phyloP scores from a whole-genome alignment of 2,888 invertebrate genomes.

The Agonum fuliginosum region DNA sequence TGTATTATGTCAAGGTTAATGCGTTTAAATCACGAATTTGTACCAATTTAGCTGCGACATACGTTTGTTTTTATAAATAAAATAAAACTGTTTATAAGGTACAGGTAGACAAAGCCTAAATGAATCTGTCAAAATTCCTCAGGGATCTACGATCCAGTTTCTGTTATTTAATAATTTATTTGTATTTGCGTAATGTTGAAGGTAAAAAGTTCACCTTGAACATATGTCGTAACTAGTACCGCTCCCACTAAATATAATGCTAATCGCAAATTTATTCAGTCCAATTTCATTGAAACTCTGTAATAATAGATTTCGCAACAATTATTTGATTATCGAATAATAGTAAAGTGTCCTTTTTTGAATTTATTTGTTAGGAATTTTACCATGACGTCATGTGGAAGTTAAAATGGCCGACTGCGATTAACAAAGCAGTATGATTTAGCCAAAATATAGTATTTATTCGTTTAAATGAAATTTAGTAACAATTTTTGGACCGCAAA shows the following conservation, averaged over 20 bases:
- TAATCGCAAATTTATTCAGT: too few species aligned
- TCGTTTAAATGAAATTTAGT: constrained; percentile 47
- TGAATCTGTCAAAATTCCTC: too few species aligned
- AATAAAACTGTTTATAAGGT: too few species aligned
- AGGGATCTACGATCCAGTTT: too few species aligned
- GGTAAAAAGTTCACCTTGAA: constrained; percentile 31
- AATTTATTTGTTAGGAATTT: background rate
- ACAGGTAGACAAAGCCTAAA: too few species aligned
- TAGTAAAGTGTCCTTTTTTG: background rate
- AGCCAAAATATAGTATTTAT: constrained; percentile 40
- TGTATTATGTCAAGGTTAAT: too few species aligned
- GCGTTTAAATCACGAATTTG: too few species aligned
- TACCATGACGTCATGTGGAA: constrained; percentile 32
- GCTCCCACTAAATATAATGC: background rate
- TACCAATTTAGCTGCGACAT: too few species aligned
- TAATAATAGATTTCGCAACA: background rate
- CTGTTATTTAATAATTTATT: too few species aligned
- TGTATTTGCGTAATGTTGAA: background rate
- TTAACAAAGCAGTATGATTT: constrained; percentile 34
- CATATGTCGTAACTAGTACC: background rate
- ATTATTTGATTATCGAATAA: background rate
- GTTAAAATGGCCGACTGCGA: constrained; percentile 41
- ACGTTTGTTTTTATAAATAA: too few species aligned
- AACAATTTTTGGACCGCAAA: background rate
- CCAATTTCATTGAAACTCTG: too few species aligned